phyloP scores from a whole-genome alignment of 2,797 vertebrate genomes.

The Leptoclinus maculatus region DNA sequence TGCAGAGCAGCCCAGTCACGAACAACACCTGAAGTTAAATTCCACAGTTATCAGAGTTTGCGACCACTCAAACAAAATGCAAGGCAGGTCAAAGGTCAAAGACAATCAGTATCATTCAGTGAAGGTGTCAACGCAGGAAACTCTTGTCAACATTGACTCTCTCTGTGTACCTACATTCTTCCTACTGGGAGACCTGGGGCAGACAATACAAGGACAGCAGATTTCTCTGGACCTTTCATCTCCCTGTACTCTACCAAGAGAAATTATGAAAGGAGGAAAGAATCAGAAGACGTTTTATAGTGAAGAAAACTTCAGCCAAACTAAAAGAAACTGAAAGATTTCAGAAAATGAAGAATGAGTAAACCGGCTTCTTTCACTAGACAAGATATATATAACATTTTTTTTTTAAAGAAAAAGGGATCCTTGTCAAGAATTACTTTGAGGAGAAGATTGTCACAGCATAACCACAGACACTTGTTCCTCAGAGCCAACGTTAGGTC shows the following conservation, averaged over 20 bases:
- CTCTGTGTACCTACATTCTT: constrained; percentile 65
- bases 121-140: constrained; percentile 52
- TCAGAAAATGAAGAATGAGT: constrained; percentile 36
- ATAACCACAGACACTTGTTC: constrained; percentile 32
- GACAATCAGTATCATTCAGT: constrained; percentile 56
- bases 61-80: constrained; percentile 41
- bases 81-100: constrained; percentile 65
- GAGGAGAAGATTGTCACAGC: constrained; percentile 40
- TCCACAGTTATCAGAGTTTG: constrained; percentile 27
- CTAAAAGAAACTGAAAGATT: constrained; percentile 48
- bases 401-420: constrained; percentile 23
- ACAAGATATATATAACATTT: not conserved
- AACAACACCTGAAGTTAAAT: constrained; percentile 24
- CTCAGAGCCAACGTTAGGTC: constrained; percentile 16
- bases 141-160: constrained; percentile 75
- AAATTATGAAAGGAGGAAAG: constrained; percentile 35
- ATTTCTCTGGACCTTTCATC: constrained; percentile 48
- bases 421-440: constrained; percentile 49
- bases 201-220: constrained; percentile 47
- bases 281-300: constrained; percentile 24
- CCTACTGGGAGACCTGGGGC: constrained; percentile 47
- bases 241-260: constrained; percentile 5
- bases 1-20: not conserved
- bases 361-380: constrained; percentile 47
- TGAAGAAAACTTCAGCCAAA: constrained; percentile 48